Evolutionary conservation across 2,113 vertebrate species (phyloP).

Genomic region (Hirundichthys speculiger): DNA sequence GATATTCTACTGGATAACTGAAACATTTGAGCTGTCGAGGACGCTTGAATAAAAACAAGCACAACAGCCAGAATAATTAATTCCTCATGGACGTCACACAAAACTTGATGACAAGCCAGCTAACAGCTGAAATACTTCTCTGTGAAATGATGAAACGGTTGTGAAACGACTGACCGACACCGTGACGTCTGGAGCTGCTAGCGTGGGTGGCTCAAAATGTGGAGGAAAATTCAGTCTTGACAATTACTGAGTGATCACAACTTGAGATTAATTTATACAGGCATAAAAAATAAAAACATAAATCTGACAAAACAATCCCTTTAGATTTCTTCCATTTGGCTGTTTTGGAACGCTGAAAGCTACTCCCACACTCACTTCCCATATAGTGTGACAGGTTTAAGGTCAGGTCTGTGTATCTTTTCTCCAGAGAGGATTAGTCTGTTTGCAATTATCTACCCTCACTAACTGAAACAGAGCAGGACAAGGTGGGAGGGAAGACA

Average conservation of each 20-base stretch:
- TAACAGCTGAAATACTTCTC: too few relatives aligned
- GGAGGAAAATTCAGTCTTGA: neutral
- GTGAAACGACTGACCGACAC: too few relatives aligned
- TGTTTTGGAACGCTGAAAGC: neutral
- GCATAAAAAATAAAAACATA: neutral
- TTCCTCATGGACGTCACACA: too few relatives aligned
- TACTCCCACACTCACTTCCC: neutral
- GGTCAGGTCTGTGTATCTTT: conserved; percentile 4
- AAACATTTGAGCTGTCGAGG: too few relatives aligned
- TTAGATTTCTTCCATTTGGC: neutral
- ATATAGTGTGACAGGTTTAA: neutral
- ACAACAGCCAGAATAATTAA: too few relatives aligned
- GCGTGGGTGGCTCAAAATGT: too few relatives aligned
- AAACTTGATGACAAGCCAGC: too few relatives aligned
- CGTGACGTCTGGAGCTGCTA: too few relatives aligned
- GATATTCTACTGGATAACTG: too few relatives aligned
- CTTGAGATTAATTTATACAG: neutral
- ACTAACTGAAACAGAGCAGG: conserved; percentile 8
- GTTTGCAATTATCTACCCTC: conserved; percentile 13
- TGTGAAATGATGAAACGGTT: too few relatives aligned
- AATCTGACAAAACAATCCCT: neutral
- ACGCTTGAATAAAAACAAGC: too few relatives aligned
- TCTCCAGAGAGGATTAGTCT: conserved; percentile 21
- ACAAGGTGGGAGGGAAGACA: neutral
- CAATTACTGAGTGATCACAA: neutral